A percentile compares a stretch with the other conserved stretches of the same genome.
Evolutionary conservation across 2,888 invertebrate species (phyloP).

Genomic region (Macaria notata): DNA sequence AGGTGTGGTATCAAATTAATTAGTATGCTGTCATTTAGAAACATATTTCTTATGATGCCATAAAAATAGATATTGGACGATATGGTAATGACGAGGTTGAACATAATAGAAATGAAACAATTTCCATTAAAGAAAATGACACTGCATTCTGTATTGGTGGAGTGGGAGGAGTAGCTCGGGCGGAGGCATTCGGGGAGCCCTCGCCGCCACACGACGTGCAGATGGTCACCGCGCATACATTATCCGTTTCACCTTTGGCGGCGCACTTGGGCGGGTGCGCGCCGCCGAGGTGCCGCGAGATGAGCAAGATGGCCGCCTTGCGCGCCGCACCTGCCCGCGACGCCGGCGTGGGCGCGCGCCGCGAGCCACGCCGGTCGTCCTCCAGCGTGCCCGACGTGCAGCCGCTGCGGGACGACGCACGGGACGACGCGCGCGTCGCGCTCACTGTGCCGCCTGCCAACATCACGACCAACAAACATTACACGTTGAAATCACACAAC

Average conservation of each 20-base stretch:
- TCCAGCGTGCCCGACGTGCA: constrained; percentile 69
- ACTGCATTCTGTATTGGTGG: not conserved
- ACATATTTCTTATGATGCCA: too few species aligned
- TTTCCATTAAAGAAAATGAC: not conserved
- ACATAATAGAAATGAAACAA: too few species aligned
- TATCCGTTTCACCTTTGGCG: constrained; percentile 82
- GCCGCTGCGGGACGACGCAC: constrained; percentile 78
- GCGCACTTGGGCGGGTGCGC: constrained; percentile 81
- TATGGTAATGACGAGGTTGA: too few species aligned
- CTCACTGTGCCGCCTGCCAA: constrained; percentile 82
- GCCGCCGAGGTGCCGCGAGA: constrained; percentile 91
- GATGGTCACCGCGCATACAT: constrained; percentile 78
- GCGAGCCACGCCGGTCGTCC: constrained; percentile 65
- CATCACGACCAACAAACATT: not conserved
- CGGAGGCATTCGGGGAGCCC: constrained; percentile 40
- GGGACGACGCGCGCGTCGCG: constrained; percentile 73
- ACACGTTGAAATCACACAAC: not conserved
- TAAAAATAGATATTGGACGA: too few species aligned
- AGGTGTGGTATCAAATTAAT: too few species aligned
- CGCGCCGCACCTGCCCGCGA: constrained; percentile 97
- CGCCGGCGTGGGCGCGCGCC: constrained; percentile 87
- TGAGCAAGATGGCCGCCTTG: constrained; percentile 96
- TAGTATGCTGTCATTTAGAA: too few species aligned
- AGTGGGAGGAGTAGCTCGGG: not conserved
- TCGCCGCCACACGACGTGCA: constrained; percentile 67